Percentiles rank a stretch among this genome's conserved stretches.
These are phyloP conservation scores for Mystacides longicornis DNA, from an alignment of 2,888 invertebrate species.

Conservation along the genomic window DNA sequence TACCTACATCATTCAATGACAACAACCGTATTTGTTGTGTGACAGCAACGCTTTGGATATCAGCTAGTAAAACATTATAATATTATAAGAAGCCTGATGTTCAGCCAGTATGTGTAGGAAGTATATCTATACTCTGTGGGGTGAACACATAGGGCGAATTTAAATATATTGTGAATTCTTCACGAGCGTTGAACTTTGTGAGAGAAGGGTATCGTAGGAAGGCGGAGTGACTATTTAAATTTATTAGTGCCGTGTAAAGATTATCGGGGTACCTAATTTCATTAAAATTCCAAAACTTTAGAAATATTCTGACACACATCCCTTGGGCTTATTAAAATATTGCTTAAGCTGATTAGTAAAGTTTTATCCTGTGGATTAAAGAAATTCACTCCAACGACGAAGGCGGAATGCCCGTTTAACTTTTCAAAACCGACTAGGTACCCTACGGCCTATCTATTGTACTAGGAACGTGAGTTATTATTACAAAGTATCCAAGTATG, in stretches of 20 bases:
- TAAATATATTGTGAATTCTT: neutral
- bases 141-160: neutral
- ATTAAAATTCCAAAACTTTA: conserved; percentile 1
- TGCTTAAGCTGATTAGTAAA: conserved; percentile 3
- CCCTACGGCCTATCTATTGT: too few species aligned
- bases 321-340: conserved; percentile 4
- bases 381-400: neutral
- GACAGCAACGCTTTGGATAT: too few species aligned
- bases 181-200: neutral
- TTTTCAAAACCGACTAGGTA: neutral
- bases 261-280: conserved; percentile 1
- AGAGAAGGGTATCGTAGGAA: neutral
- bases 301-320: conserved; percentile 1
- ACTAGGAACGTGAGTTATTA: too few species aligned
- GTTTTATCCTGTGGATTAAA: conserved; percentile 3
- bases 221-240: neutral
- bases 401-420: neutral
- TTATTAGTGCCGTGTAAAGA: neutral
- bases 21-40: too few species aligned
- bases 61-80: too few species aligned
- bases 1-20: too few species aligned
- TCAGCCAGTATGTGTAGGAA: too few species aligned
- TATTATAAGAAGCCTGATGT: too few species aligned
- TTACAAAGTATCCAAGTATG: too few species aligned
- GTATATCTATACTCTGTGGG: too few species aligned